Evolutionary conservation across 2,888 invertebrate species (phyloP), one percentile per base, ranked within the genome.

Genomic region (Yponomeuta sedellus): DNA sequence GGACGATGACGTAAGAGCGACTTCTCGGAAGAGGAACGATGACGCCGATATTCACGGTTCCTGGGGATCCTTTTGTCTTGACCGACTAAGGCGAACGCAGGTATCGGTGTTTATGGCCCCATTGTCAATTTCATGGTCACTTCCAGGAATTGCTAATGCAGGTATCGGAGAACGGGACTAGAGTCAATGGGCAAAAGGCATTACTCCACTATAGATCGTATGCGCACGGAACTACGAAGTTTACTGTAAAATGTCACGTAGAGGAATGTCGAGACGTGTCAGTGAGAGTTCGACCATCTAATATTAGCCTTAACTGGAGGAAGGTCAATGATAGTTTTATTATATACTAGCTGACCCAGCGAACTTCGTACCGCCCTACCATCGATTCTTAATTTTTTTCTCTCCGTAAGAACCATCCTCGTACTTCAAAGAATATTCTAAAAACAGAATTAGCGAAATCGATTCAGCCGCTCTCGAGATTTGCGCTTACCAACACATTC

Each of bases 1-100:
- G 11, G 59, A 59, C 20, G 59, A 59, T 59, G 59, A 59, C 59
- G 59, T 59, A 20, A 59, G 59, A 8, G 20, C 59, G 59, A 8
- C 2, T 59, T 59, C 59, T 19, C 59, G 20, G 59, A 59, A 59
- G n/a, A 25, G 3, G 12, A 12, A 59, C 16, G 44, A 52, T 52
- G 44, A 52, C 16, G 44, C 44, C 44, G 44, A 52, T 52, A 52
- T 52, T 52, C 16, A 52, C 44, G 44, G 16, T 52, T 52, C 16
- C 12, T 16, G 44, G 44, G 44, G 44, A 52, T 52, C 44, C 44
- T 52, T 52, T 52, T 52, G 44, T 52, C 5, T 52, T 52, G 44
- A 52, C 44, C 44, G 16, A 52, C 44, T 52, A 52, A 1, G 16
- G 44, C 12, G 44, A 52, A 52, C 12, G 59, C 59, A 59, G 59